These are phyloP conservation scores for Nothobranchius furzeri DNA, from an alignment of 2,113 vertebrate genomes.

Conservation along the genomic window DNA sequence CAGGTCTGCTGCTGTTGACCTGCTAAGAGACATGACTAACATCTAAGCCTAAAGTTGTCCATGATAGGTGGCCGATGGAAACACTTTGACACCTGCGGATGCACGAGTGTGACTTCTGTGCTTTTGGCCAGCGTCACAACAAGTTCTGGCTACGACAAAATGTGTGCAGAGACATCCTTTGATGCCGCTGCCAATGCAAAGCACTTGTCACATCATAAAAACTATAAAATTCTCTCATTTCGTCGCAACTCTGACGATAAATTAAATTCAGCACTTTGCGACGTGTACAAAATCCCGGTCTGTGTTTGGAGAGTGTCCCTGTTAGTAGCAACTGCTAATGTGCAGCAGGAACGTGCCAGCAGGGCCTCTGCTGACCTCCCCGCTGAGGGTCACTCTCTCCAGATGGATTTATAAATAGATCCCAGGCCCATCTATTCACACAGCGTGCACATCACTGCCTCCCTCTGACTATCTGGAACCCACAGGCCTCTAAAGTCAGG, in stretches of 20 bases:
- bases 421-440: constrained; percentile 74
- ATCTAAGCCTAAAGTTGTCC: background rate
- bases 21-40: background rate
- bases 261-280: constrained; percentile 2
- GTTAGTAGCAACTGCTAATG: constrained; percentile 65
- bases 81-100: background rate
- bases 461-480: constrained; percentile 52
- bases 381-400: constrained; percentile 69
- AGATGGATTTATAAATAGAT: constrained; percentile 79
- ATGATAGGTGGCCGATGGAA: no score
- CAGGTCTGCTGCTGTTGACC: constrained; percentile 14
- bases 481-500: constrained; percentile 45
- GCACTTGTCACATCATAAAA: background rate
- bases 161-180: background rate
- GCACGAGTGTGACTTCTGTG: no score
- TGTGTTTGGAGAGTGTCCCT: constrained; percentile 58
- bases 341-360: constrained; percentile 41
- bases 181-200: background rate
- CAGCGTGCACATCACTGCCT: constrained; percentile 73
- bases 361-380: constrained; percentile 61
- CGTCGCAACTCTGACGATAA: background rate
- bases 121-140: no score
- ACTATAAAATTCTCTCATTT: background rate
- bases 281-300: constrained; percentile 16
- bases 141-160: no score